A percentile compares a stretch with the other conserved stretches of the same genome.
Evolutionary conservation across 2,797 vertebrate species (phyloP).

Genomic region (Crocodylus rhombifer): DNA sequence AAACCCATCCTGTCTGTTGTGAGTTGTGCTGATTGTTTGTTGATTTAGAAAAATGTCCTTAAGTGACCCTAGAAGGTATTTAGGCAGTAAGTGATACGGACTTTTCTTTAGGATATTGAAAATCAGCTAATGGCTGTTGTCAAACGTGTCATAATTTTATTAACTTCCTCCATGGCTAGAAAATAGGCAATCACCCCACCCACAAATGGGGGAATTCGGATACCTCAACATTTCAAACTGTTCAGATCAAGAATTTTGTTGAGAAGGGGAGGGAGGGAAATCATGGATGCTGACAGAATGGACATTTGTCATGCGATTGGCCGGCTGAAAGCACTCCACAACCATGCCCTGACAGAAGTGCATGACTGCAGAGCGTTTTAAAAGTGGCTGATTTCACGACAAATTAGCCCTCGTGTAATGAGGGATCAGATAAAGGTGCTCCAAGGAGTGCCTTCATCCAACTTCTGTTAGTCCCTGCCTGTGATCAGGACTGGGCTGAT

Average conservation of each 20-base stretch:
- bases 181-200: background rate
- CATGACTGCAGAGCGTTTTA: too few species aligned
- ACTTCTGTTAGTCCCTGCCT: too few species aligned
- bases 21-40: background rate
- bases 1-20: rapidly evolving
- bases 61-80: background rate
- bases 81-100: background rate
- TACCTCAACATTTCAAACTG: background rate
- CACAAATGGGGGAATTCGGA: background rate
- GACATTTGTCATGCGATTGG: too few species aligned
- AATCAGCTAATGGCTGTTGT: background rate
- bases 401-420: too few species aligned
- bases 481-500: too few species aligned
- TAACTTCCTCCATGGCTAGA: background rate
- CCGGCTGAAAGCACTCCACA: too few species aligned
- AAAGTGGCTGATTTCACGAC: too few species aligned
- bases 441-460: too few species aligned
- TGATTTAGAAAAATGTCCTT: background rate
- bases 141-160: background rate
- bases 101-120: background rate
- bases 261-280: background rate
- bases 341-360: too few species aligned
- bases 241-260: rapidly evolving
- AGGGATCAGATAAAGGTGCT: too few species aligned
- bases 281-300: too few species aligned